A percentile compares a stretch with the other conserved stretches of the same genome.
phyloP scores from a whole-genome alignment of 1,140 invertebrate species.

The Drosophila lacteicornis region DNA sequence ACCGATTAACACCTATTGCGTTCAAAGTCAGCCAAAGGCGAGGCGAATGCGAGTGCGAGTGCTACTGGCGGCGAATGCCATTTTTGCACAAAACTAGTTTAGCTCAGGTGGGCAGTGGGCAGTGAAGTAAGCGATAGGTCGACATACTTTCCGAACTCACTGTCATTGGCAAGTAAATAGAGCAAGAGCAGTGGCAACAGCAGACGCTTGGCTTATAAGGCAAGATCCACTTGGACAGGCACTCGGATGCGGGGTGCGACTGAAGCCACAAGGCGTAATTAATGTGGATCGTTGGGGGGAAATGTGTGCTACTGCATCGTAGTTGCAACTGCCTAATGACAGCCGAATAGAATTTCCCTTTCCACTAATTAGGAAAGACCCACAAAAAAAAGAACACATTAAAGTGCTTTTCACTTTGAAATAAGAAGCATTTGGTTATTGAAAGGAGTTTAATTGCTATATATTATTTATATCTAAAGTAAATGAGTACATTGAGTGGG shows the following conservation, averaged over 20 bases:
- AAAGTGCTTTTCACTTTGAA: not conserved
- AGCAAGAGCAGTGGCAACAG: constrained; percentile 48
- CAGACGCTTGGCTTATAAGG: constrained; percentile 25
- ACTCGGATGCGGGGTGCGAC: not conserved
- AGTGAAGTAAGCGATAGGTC: constrained; percentile 58
- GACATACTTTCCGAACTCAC: constrained; percentile 73
- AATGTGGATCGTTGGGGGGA: constrained; percentile 38
- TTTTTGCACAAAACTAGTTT: constrained; percentile 60
- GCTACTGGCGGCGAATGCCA: constrained; percentile 17
- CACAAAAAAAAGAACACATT: not conserved
- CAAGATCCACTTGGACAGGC: constrained; percentile 9
- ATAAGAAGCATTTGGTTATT: not conserved
- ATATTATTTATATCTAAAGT: too few relatives aligned
- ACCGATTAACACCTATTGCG: constrained; percentile 73
- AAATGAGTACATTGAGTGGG: not conserved
- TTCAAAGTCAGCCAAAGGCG: constrained; percentile 68
- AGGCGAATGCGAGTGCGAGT: constrained; percentile 13
- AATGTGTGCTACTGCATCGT: constrained; percentile 13
- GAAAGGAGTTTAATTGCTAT: too few relatives aligned
- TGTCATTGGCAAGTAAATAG: constrained; percentile 75
- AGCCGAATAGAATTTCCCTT: not conserved
- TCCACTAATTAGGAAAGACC: not conserved
- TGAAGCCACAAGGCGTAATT: constrained; percentile 51
- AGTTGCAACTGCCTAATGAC: constrained; percentile 11
- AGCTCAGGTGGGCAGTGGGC: constrained; percentile 70